Evolutionary conservation across 2,113 vertebrate species (phyloP).

Genomic region (Sula dactylatra): DNA sequence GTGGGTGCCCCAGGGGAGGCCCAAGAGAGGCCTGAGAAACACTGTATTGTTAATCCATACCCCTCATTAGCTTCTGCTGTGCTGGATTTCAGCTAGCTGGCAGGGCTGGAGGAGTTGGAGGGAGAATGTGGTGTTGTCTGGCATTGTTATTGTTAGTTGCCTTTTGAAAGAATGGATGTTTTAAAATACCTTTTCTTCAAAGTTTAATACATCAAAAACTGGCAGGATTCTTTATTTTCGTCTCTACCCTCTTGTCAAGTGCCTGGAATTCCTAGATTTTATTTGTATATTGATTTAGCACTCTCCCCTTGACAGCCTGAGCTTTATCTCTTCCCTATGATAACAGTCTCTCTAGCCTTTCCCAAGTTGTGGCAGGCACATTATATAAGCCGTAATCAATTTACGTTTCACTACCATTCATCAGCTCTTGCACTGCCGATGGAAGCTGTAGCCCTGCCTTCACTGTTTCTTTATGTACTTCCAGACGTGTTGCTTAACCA

Average conservation of each 20-base stretch:
- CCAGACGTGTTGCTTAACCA: not conserved
- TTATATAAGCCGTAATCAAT: constrained; percentile 1
- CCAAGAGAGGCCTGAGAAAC: constrained; percentile 36
- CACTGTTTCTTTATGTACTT: not conserved
- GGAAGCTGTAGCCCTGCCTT: not conserved
- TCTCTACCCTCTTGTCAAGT: not conserved
- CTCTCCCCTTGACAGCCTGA: not conserved
- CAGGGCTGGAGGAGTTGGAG: not conserved
- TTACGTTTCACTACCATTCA: not conserved
- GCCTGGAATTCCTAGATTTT: constrained; percentile 29
- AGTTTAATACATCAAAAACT: constrained; percentile 7
- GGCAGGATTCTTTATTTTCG: constrained; percentile 17
- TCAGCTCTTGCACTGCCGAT: not conserved
- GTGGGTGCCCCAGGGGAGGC: constrained; percentile 17
- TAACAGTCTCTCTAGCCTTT: not conserved
- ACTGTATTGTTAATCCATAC: constrained; percentile 46
- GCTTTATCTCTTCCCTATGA: not conserved
- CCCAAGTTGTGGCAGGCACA: not conserved
- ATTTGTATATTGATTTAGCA: constrained; percentile 38
- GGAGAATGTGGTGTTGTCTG: not conserved
- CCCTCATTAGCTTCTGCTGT: constrained; percentile 42
- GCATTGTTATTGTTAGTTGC: not conserved
- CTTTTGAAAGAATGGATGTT: not conserved
- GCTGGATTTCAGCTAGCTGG: constrained; percentile 28
- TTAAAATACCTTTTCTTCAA: constrained; percentile 29